These are phyloP conservation scores for Stegodyphus mimosarum DNA, from an alignment of 1,140 invertebrate species.

Conservation along the genomic window DNA sequence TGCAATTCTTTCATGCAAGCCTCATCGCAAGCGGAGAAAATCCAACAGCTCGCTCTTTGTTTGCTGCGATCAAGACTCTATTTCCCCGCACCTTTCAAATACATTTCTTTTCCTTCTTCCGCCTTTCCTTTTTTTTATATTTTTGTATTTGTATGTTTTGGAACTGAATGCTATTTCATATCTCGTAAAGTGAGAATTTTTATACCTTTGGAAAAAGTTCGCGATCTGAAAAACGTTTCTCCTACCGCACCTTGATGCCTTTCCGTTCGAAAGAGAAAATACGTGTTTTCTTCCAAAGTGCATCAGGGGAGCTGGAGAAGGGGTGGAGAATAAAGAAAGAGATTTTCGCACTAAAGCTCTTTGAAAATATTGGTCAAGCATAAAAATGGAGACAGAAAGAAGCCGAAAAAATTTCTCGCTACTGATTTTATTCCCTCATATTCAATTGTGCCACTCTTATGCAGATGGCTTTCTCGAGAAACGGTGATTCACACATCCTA, in stretches of 20 bases:
- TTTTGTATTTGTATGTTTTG: neutral
- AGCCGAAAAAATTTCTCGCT: neutral
- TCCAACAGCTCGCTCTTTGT: too few species aligned
- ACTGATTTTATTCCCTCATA: neutral
- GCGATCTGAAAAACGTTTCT: too few species aligned
- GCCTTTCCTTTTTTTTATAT: neutral
- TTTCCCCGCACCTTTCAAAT: too few species aligned
- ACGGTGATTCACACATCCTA: too few species aligned
- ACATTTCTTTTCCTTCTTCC: neutral
- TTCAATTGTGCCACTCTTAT: too few species aligned
- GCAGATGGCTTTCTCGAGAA: too few species aligned
- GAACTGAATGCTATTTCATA: neutral
- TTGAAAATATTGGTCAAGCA: neutral
- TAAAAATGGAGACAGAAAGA: neutral
- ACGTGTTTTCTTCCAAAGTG: neutral
- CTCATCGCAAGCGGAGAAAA: too few species aligned
- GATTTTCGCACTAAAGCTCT: too few species aligned
- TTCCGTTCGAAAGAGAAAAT: neutral
- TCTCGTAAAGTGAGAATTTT: neutral
- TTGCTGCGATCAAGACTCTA: too few species aligned
- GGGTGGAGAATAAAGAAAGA: neutral
- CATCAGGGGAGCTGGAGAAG: neutral
- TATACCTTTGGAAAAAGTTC: too few species aligned
- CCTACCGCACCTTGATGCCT: neutral
- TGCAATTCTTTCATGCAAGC: too few species aligned